Evolutionary conservation across 2,113 vertebrate genomes (phyloP).

Genomic region (Conger conger): DNA sequence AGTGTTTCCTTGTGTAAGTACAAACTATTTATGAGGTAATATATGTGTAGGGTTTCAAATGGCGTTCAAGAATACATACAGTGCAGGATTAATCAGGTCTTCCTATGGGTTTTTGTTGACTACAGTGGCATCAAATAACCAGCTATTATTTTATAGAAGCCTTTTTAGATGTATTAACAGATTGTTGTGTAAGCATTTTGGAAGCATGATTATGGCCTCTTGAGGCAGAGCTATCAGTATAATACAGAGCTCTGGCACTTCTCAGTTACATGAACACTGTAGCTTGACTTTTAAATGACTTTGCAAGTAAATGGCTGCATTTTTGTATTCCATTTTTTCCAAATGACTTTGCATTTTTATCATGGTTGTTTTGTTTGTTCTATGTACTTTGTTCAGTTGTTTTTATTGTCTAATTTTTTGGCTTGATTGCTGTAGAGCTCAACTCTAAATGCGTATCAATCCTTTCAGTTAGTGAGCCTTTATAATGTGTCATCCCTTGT

Average conservation of each 20-base stretch:
- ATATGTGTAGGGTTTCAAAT: background rate
- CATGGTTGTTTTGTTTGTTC: background rate
- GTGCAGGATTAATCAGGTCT: background rate
- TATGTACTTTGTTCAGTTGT: background rate
- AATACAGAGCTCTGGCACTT: background rate
- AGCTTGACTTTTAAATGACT: background rate
- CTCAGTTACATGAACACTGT: background rate
- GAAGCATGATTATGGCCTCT: background rate
- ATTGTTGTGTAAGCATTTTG: background rate
- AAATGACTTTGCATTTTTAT: conserved; percentile 1
- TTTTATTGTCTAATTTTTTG: background rate
- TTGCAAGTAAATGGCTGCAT: background rate
- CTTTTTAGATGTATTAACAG: background rate
- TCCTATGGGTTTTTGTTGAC: background rate
- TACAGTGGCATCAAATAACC: background rate
- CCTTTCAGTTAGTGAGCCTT: background rate
- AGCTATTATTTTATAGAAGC: background rate
- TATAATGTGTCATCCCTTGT: background rate
- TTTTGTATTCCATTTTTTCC: background rate
- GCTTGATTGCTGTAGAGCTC: background rate
- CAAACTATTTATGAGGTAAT: background rate
- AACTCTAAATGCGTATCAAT: background rate
- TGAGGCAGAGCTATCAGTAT: background rate
- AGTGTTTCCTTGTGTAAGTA: no score
- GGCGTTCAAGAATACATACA: background rate